phyloP scores from a whole-genome alignment of 2,888 invertebrate species.

The Bellardia pandia region DNA sequence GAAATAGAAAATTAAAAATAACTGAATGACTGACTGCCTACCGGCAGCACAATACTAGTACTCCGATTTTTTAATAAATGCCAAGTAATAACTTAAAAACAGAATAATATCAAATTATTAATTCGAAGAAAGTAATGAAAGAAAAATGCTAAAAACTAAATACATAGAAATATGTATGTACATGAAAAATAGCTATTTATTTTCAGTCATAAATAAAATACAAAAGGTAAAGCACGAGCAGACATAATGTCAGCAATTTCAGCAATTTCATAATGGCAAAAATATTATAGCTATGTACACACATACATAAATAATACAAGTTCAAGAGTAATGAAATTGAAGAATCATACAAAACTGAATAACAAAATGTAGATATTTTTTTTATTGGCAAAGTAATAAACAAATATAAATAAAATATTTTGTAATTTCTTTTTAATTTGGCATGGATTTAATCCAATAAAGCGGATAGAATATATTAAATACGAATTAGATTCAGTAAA shows the following conservation, averaged over 20 bases:
- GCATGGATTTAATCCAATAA: too few species aligned
- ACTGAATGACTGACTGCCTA: conserved; percentile 21
- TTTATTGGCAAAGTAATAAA: not conserved
- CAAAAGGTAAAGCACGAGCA: conserved; percentile 3
- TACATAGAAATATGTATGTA: too few species aligned
- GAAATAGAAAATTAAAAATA: conserved; percentile 10
- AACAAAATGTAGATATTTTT: conserved; percentile 1
- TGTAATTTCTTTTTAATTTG: too few species aligned
- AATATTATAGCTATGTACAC: too few species aligned
- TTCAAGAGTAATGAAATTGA: conserved; percentile 62
- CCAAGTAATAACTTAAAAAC: conserved; percentile 41
- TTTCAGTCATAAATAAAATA: conserved; percentile 32
- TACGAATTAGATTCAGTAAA: too few species aligned
- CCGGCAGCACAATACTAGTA: conserved; percentile 2
- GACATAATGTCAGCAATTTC: conserved; percentile 67
- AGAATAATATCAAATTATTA: conserved; percentile 38
- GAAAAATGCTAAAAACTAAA: not conserved
- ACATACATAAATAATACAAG: conserved; percentile 42
- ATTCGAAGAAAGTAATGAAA: conserved; percentile 5
- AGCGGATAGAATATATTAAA: too few species aligned
- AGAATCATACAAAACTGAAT: not conserved
- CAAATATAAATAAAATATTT: too few species aligned
- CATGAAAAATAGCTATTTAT: conserved; percentile 6
- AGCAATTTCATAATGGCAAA: conserved; percentile 56
- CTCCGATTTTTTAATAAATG: conserved; percentile 5